A percentile compares a stretch with the other conserved stretches of the same genome.
These are phyloP conservation scores for Ischnus inquisitorius DNA, from an alignment of 2,888 invertebrate genomes.

Conservation along the genomic window DNA sequence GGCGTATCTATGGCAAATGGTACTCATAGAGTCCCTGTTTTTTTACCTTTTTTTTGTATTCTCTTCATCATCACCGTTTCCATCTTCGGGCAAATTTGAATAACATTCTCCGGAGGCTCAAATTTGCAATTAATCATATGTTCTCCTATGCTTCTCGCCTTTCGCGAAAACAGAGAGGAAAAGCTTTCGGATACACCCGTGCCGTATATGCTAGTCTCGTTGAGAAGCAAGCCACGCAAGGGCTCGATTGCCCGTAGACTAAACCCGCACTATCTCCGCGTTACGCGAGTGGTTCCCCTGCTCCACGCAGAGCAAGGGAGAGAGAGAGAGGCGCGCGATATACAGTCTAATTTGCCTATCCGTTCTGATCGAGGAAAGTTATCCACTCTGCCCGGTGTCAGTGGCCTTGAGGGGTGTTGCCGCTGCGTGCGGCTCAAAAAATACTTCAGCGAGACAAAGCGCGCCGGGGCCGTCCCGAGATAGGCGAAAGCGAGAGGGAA, in stretches of 20 bases:
- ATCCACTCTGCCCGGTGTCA: constrained; percentile 52
- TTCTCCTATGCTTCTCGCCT: constrained; percentile 18
- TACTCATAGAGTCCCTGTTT: too few species aligned
- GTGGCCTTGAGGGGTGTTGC: constrained; percentile 29
- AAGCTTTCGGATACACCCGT: constrained; percentile 21
- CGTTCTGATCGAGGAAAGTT: constrained; percentile 65
- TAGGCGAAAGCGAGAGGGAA: constrained; percentile 45
- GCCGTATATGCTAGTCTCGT: constrained; percentile 17
- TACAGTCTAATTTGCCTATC: constrained; percentile 70
- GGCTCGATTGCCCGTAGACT: constrained; percentile 17
- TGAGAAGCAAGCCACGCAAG: constrained; percentile 47
- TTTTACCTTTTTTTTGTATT: neutral
- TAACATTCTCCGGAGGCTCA: neutral
- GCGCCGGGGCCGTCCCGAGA: neutral
- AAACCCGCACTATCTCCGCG: constrained; percentile 74
- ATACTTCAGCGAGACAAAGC: constrained; percentile 5
- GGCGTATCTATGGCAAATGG: too few species aligned
- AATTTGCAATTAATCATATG: constrained; percentile 36
- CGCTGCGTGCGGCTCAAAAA: constrained; percentile 31
- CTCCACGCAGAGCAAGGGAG: constrained; percentile 20
- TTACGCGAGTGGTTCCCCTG: constrained; percentile 65
- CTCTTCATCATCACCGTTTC: constrained; percentile 2
- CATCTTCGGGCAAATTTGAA: neutral
- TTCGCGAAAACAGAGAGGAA: neutral
- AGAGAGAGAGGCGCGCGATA: too few species aligned